Evolutionary conservation across 92 coral and sea anemone genomes (phyloP).

Genomic region (Phenganax subtilis): DNA sequence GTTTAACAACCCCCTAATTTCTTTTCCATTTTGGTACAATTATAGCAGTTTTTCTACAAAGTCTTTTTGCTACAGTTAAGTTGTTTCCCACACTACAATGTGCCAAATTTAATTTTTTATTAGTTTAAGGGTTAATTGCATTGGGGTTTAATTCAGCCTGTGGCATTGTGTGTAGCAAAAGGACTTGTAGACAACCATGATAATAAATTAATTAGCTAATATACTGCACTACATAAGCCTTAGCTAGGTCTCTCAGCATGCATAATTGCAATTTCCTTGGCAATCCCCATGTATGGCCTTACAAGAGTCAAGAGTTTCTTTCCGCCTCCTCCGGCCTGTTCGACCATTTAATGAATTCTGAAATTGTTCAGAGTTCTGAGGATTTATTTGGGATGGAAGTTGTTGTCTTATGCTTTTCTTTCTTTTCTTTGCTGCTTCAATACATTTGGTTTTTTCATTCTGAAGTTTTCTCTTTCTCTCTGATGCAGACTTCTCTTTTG

Average conservation of each 20-base stretch:
- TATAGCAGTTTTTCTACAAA: too few relatives aligned
- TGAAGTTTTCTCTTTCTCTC: background rate
- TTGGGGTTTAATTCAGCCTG: too few relatives aligned
- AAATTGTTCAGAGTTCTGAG: constrained; percentile 46
- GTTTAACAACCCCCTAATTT: too few relatives aligned
- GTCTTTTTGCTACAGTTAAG: too few relatives aligned
- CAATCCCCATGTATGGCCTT: constrained; percentile 48
- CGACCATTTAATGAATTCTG: constrained; percentile 39
- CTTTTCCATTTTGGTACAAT: too few relatives aligned
- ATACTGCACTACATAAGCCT: background rate
- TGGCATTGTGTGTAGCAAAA: too few relatives aligned
- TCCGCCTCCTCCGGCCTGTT: constrained; percentile 50
- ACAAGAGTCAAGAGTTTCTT: constrained; percentile 63
- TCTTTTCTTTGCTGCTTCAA: constrained; percentile 8
- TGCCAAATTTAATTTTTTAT: too few relatives aligned
- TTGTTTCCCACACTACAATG: too few relatives aligned
- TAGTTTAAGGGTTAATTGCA: too few relatives aligned
- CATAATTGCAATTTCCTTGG: background rate
- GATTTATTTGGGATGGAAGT: background rate
- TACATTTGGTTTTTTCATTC: background rate
- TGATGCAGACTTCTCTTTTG: constrained; percentile 10
- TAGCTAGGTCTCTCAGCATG: background rate
- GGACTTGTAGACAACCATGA: too few relatives aligned
- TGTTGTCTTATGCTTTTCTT: constrained; percentile 5
- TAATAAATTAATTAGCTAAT: too few relatives aligned